Conservation (phyloP, 37 sponge, comb jelly and placozoan genomes). For the Geodia barretti region DNA sequence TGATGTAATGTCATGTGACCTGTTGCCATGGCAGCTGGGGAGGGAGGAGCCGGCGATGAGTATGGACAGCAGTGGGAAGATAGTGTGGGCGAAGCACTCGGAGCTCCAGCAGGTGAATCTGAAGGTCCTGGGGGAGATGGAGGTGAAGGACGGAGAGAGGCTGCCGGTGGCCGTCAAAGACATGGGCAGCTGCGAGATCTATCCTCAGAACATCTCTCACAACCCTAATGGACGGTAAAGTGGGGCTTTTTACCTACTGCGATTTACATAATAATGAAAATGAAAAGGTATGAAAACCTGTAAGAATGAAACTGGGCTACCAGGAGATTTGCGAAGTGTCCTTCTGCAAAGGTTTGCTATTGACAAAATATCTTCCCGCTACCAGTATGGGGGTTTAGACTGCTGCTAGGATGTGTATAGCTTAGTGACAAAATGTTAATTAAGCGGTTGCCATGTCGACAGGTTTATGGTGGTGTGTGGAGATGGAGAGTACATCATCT, state of each 20-base stretch:
- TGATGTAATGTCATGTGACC: neutral
- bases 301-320: no score
- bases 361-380: no score
- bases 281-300: no score
- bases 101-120: constrained; percentile 98
- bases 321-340: no score
- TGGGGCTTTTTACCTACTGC: neutral
- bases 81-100: constrained; percentile 97
- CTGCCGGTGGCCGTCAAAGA: constrained; percentile 93
- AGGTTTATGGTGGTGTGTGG: constrained; percentile 99
- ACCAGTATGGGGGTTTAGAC: no score
- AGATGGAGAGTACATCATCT: constrained; percentile 99
- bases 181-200: constrained; percentile 98
- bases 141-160: constrained; percentile 92
- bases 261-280: neutral
- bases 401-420: no score
- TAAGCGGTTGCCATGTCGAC: neutral
- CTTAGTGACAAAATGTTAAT: no score
- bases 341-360: no score
- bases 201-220: constrained; percentile 91
- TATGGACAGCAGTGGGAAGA: constrained; percentile 97
- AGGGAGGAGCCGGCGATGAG: constrained; percentile 98
- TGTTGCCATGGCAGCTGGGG: constrained; percentile 67
- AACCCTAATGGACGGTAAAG: constrained; percentile 95
- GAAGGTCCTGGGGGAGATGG: constrained; percentile 78